These are phyloP conservation scores for Choristoneura fumiferana DNA, from an alignment of 1,140 invertebrate species.

Conservation along the genomic window DNA sequence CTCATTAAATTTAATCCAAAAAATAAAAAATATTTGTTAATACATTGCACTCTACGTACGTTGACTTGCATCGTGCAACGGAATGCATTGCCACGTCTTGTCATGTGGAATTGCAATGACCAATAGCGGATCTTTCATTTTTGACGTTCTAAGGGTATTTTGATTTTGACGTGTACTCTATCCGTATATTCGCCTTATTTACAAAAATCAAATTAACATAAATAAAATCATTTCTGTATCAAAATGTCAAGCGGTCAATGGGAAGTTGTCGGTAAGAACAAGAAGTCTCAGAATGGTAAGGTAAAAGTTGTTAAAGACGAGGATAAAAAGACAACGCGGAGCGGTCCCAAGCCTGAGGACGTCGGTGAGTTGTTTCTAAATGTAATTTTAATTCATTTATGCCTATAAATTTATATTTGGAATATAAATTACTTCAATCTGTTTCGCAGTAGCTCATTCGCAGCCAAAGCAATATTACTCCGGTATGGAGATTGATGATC, in stretches of 20 bases:
- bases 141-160: slow-evolving; percentile 59
- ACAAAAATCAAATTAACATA: slow-evolving; percentile 46
- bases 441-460: slow-evolving; percentile 51
- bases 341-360: slow-evolving; percentile 66
- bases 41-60: too few relatives aligned
- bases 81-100: slow-evolving; percentile 67
- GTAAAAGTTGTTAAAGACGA: slow-evolving; percentile 81
- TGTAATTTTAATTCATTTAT: neutral
- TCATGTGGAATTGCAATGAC: slow-evolving; percentile 61
- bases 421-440: slow-evolving; percentile 10
- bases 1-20: too few relatives aligned
- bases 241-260: slow-evolving; percentile 84
- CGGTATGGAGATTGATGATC: slow-evolving; percentile 72
- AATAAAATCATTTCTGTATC: slow-evolving; percentile 36
- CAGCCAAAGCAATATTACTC: slow-evolving; percentile 63
- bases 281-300: slow-evolving; percentile 82
- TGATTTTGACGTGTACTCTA: slow-evolving; percentile 72
- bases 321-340: slow-evolving; percentile 76
- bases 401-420: slow-evolving; percentile 3
- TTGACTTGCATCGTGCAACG: slow-evolving; percentile 29
- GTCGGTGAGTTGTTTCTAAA: slow-evolving; percentile 45
- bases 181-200: slow-evolving; percentile 65
- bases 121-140: slow-evolving; percentile 48
- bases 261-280: slow-evolving; percentile 87
- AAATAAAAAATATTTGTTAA: too few relatives aligned